Evolutionary conservation across 2,888 invertebrate species (phyloP), one percentile per base, ranked within the genome.

Genomic region (Agriopis marginaria): DNA sequence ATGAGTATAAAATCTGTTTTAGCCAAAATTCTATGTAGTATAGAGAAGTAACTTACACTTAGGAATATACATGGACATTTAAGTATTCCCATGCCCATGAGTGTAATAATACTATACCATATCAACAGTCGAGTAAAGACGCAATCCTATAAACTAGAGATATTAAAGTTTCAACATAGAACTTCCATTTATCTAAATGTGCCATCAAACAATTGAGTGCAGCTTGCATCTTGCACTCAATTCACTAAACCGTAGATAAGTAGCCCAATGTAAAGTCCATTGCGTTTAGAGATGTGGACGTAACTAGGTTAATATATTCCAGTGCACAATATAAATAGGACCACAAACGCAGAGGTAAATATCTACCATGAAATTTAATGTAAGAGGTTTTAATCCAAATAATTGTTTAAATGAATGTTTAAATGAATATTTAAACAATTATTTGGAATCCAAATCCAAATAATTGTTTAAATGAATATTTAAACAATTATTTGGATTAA

Each of bases 251-350:
- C 77, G 79, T 62, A 54, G 54, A 61, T 79, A 80, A 81, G 82
- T 83, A 85, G 85, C 77, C 74, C 81, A 82, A 84, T 83, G 73
- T 80, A 80, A 78, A 76, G 79, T 73, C 74, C 79, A 76, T 80
- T 75, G 3, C 23, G 0, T 32, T 12, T 44, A 32, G 58, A 32
- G 12, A 2, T 32, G 23, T 23, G 45, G 58, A 32, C 32, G 45
- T 23, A 58, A 7, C 32, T 5, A 58, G 58, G 58, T 7, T 2
- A 32, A 6, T 23, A 7, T 9, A 7, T 45, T 12, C 12, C 5
- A n/a, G 14, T n/a, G 49, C 14, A 14, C 7, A 49, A 7, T 49
- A n/a, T 44, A 10, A 8, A 10, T 44, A 10, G 6, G 8, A 10
- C 7, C 9, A 44, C 2, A 10, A 8, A 44, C 9, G 1, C 8